A percentile compares a stretch with the other conserved stretches of the same genome.
These are phyloP conservation scores for Listrodromus nycthemerus DNA, from an alignment of 2,888 invertebrate genomes.

Conservation along the genomic window DNA sequence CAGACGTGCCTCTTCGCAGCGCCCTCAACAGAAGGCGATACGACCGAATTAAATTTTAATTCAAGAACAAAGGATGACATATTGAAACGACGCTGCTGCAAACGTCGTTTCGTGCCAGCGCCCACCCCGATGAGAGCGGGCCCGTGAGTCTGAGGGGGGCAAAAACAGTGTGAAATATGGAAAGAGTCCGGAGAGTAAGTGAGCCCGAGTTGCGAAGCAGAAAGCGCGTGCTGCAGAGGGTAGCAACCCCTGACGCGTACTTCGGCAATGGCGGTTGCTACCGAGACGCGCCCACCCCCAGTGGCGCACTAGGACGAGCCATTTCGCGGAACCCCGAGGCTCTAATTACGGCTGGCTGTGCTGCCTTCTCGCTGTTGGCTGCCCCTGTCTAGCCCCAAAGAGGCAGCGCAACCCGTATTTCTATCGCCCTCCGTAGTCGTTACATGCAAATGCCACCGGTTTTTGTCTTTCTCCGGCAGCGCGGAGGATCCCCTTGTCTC, in stretches of 20 bases:
- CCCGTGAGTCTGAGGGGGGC: constrained; percentile 31
- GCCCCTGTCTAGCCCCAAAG: constrained; percentile 70
- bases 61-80: constrained; percentile 83
- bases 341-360: constrained; percentile 81
- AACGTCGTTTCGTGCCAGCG: constrained; percentile 71
- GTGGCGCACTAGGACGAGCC: constrained; percentile 73
- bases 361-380: constrained; percentile 65
- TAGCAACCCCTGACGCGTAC: constrained; percentile 64
- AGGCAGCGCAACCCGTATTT: constrained; percentile 45
- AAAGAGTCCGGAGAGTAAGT: constrained; percentile 58
- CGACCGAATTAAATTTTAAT: constrained; percentile 83
- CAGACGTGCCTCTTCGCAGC: constrained; percentile 16
- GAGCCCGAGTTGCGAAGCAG: constrained; percentile 36
- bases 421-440: constrained; percentile 68
- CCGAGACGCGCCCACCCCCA: constrained; percentile 68
- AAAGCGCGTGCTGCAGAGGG: constrained; percentile 65
- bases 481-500: constrained; percentile 57
- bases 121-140: constrained; percentile 33
- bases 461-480: constrained; percentile 61
- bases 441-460: constrained; percentile 72
- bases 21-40: constrained; percentile 65
- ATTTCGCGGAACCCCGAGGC: constrained; percentile 79
- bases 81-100: constrained; percentile 79
- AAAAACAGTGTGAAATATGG: constrained; percentile 56
- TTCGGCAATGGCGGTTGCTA: constrained; percentile 65